Evolutionary conservation across 2,113 vertebrate genomes (phyloP), one percentile per base, ranked within the genome.

Genomic region (Excalfactoria chinensis): DNA sequence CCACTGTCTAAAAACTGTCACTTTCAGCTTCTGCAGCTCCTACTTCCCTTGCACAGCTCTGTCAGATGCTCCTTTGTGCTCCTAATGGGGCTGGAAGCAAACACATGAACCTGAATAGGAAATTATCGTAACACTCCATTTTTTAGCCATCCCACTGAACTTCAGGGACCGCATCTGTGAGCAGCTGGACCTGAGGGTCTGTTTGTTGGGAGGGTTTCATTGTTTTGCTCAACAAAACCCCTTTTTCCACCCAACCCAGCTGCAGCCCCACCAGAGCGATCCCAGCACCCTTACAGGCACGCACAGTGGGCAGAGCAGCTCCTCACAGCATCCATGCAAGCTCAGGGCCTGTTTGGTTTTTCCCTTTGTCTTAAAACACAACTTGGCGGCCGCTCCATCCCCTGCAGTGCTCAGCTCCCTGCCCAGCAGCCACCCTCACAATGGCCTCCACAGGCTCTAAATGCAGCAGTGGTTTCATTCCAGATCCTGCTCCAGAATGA

Each of bases 401-500:
- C 90, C 88, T 32, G 37, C 76, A 77, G 83, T n/a, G 83, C 51
- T 78, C 82, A 93, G 88, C 43, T 88, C 90, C 66, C 78, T 64
- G 58, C 84, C 87, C 79, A 71, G 68, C 87, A 62, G 68, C n/a
- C 2, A 0, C 49, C 75, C 76, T 80, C 13, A 84, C 64, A 93
- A 93, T 81, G 79, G 73, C 78, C 79, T 94, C 79, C n/a, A 89
- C 62, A 82, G 87, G 88, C 91, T 91, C 85, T 89, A 68, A 78
- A 84, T 74, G 79, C 21, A 0, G 76, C 87, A 84, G 85, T 3
- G 14, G 88, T 93, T 88, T 81, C 85, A 78, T 75, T 93, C 76
- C 93, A 95, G 87, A 88, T 74, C 48, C 92, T 88, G 87, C 89
- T 89, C 69, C 72, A 44, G 82, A 94, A 80, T 72, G 78, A 88